Evolutionary conservation across 2,888 invertebrate genomes (phyloP).

Genomic region (Hemicrepidius hirtus): DNA sequence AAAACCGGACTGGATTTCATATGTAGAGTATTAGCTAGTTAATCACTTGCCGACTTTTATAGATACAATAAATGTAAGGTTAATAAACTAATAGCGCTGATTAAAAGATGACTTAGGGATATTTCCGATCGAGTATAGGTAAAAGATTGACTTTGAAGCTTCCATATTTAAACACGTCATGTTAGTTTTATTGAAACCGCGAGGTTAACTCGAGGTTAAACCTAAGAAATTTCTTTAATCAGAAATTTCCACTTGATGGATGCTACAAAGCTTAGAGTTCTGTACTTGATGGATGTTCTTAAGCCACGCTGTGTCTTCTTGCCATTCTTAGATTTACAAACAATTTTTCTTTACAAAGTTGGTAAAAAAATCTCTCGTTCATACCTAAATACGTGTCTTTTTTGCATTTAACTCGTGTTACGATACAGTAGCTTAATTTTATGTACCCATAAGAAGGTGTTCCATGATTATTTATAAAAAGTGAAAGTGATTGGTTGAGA

Average conservation of each 20-base stretch:
- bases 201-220: conserved; percentile 6
- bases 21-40: conserved; percentile 14
- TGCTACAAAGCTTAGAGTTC: not conserved
- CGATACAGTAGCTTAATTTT: not conserved
- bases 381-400: too few relatives aligned
- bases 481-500: conserved; percentile 36
- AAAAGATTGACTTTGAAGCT: conserved; percentile 17
- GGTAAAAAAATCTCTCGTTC: too few relatives aligned
- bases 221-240: conserved; percentile 1
- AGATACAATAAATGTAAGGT: conserved; percentile 38
- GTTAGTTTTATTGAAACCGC: conserved; percentile 14
- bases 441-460: too few relatives aligned
- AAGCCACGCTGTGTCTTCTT: too few relatives aligned
- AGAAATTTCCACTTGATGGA: conserved; percentile 13
- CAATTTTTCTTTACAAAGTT: too few relatives aligned
- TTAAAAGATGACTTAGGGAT: conserved; percentile 38
- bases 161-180: conserved; percentile 14
- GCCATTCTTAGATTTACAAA: too few relatives aligned
- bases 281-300: too few relatives aligned
- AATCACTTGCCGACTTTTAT: conserved; percentile 35
- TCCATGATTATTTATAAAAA: conserved; percentile 30
- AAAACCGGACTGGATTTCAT: conserved; percentile 12
- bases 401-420: not conserved
- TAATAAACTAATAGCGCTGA: conserved; percentile 43
- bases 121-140: conserved; percentile 20